Conservation (phyloP, 2,888 invertebrate species). For the Rhimphoctona megacephalus region DNA sequence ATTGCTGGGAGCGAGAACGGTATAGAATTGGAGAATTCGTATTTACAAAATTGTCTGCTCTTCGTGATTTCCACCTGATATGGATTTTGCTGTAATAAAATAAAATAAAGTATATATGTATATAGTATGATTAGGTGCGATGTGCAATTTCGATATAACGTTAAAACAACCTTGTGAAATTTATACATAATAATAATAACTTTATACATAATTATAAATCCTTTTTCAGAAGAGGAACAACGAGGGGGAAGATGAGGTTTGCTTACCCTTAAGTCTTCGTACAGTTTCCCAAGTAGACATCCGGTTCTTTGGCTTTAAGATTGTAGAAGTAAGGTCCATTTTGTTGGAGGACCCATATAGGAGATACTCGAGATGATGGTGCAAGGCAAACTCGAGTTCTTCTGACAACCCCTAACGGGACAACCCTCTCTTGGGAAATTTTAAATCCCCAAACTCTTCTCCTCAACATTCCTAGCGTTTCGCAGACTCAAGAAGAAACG, state of each 20-base stretch:
- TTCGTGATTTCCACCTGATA: not conserved
- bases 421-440: slow-evolving; percentile 73
- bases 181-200: not conserved
- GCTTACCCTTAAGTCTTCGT: not conserved
- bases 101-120: not conserved
- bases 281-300: not conserved
- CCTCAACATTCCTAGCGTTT: slow-evolving; percentile 31
- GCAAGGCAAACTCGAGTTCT: slow-evolving; percentile 10
- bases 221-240: not conserved
- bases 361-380: slow-evolving; percentile 20
- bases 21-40: slow-evolving; percentile 11
- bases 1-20: not conserved
- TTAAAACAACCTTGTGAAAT: not conserved
- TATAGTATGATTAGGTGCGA: not conserved
- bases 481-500: slow-evolving; percentile 28
- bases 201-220: not conserved
- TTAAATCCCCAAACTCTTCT: slow-evolving; percentile 65
- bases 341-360: slow-evolving; percentile 2
- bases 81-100: not conserved
- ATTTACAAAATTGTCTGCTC: slow-evolving; percentile 2
- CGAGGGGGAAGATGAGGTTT: not conserved
- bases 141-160: not conserved
- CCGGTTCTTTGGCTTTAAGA: not conserved
- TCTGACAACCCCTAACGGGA: slow-evolving; percentile 39
- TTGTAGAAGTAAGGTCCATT: not conserved